Percentiles rank a stretch among this genome's conserved stretches.
Conservation (phyloP, 2,888 invertebrate genomes). For the Amaurobius ferox region DNA sequence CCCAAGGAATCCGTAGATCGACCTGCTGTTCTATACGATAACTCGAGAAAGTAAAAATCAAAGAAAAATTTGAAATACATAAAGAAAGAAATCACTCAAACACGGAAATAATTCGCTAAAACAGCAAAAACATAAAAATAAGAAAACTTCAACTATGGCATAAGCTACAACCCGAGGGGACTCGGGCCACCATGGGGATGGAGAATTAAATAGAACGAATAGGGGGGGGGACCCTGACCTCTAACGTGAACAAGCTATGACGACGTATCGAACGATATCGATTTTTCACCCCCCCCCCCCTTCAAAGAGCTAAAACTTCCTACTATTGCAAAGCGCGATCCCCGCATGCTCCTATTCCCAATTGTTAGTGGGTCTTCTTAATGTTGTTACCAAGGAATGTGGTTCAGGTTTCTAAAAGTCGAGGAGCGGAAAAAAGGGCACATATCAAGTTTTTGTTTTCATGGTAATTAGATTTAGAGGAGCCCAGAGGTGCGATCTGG, state of each 20-base stretch:
- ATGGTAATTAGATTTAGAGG: background rate
- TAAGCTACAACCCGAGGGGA: slow-evolving; percentile 44
- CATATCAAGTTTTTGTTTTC: background rate
- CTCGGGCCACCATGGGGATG: slow-evolving; percentile 17
- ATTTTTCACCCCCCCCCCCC: slow-evolving; percentile 44
- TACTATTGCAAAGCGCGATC: slow-evolving; percentile 34
- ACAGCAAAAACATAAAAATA: background rate
- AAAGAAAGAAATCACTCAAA: slow-evolving; percentile 16
- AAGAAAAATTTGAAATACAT: slow-evolving; percentile 22
- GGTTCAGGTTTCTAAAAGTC: background rate
- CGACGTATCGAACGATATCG: slow-evolving; percentile 70
- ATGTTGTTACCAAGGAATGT: slow-evolving; percentile 15
- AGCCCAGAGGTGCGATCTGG: too few species aligned
- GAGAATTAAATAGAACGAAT: slow-evolving; percentile 51
- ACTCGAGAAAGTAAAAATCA: slow-evolving; percentile 29
- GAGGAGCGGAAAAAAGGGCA: background rate
- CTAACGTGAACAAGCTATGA: slow-evolving; percentile 65
- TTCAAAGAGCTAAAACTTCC: background rate
- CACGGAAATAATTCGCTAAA: slow-evolving; percentile 21
- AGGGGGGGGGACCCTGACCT: slow-evolving; percentile 39
- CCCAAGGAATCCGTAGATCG: too few species aligned
- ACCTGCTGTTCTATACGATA: too few species aligned
- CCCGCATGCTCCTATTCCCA: background rate
- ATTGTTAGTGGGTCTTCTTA: slow-evolving; percentile 15
- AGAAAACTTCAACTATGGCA: background rate